Base-by-base conservation (phyloP, 2,888 invertebrate species). In the Noctua janthe region DNA sequence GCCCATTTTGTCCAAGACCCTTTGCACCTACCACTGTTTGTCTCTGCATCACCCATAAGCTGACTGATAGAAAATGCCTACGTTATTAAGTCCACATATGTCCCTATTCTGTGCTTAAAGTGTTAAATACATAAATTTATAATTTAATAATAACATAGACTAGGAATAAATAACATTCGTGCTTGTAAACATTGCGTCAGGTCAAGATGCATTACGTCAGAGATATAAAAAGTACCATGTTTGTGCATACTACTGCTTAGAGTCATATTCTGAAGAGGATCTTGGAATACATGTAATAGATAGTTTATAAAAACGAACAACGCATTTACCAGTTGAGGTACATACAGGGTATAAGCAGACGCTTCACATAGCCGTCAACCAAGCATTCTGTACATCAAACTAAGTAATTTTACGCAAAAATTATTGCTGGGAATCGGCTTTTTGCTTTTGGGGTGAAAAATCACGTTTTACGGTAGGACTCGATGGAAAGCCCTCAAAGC, bases 191-290 rank as follows among this genome's bases (percentile, higher is more conserved):
- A 87, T 76, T 83, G 84, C 84, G 35, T 79, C 75, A 83, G 79
- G 87, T 79, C 72, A 62, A 67, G 62, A 51, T 56, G 72, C 51
- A 83, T 84, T 87, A 83, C 87, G 84, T 85, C 84, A 87, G 70
- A 59, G 29, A 75, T 74, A 83, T 83, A 72, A 71, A 71, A 67
- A 23, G 74, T 20, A 74, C 62, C 8, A 77, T 67, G 47, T 74
- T 74, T 77, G 13, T 76, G 49, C 17, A 62, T 59, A 43, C 5
- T 51, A 23, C n/a, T 66, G 17, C 47, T 69, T 23, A 15, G 2
- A 47, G 49, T 10, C 49, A 59, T 72, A 29, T 54, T 73, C 49
- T 69, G 29, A 47, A 76, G 47, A 49, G 39, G 62, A 81, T 62
- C 39, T 70, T 70, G 5, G 17, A 29, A n/a, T 29, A 29, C 62